Evolutionary conservation across 2,888 invertebrate species (phyloP).

Genomic region (Malacosoma neustria): DNA sequence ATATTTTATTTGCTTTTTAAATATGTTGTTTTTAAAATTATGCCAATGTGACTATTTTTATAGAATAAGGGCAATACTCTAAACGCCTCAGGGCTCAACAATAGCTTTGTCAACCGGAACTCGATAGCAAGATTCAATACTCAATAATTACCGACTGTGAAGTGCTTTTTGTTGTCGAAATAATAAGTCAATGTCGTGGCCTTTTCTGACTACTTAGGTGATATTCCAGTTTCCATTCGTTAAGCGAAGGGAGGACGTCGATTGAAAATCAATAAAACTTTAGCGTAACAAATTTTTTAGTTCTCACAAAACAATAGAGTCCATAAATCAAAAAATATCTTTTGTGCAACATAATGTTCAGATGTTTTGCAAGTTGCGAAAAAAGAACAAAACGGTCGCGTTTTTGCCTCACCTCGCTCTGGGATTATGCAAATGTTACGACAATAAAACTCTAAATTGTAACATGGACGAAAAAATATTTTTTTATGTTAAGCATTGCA

Average conservation of each 20-base stretch:
- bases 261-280: conserved; percentile 44
- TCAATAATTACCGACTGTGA: conserved; percentile 51
- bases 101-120: conserved; percentile 27
- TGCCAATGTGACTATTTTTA: too few species aligned
- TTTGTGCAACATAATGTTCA: conserved; percentile 52
- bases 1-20: too few species aligned
- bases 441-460: conserved; percentile 65
- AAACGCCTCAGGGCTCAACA: conserved; percentile 19
- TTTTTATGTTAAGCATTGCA: conserved; percentile 53
- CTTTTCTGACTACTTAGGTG: conserved; percentile 34
- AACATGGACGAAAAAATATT: conserved; percentile 48
- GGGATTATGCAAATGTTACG: conserved; percentile 67
- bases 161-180: conserved; percentile 46
- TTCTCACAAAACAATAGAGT: conserved; percentile 40
- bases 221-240: conserved; percentile 42
- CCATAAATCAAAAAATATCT: conserved; percentile 63
- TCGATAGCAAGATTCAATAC: conserved; percentile 39
- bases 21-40: too few species aligned
- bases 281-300: conserved; percentile 42
- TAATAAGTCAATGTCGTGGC: conserved; percentile 55
- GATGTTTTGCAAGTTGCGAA: conserved; percentile 48
- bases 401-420: conserved; percentile 60
- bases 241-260: conserved; percentile 42
- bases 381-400: conserved; percentile 52
- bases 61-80: too few species aligned